phyloP scores from a whole-genome alignment of 1,140 invertebrate genomes.

The Drosophila mojavensis region DNA sequence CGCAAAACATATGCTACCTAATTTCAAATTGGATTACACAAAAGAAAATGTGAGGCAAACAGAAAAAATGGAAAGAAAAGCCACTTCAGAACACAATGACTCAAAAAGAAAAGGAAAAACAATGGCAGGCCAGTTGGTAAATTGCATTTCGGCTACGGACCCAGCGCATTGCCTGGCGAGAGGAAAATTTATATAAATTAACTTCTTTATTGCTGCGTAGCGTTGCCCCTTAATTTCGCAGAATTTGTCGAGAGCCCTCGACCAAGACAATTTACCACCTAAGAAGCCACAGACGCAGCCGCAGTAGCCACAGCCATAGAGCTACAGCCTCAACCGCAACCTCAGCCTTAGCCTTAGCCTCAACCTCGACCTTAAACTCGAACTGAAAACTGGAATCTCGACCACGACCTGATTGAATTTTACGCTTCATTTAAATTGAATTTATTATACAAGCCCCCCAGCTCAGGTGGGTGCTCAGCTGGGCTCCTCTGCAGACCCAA shows the following conservation, averaged over 20 bases:
- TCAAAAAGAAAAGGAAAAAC: constrained; percentile 44
- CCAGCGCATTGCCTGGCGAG: constrained; percentile 29
- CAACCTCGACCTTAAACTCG: constrained; percentile 27
- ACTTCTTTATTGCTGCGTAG: constrained; percentile 72
- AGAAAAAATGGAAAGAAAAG: constrained; percentile 45
- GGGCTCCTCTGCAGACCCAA: constrained; percentile 38
- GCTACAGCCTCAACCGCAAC: background rate
- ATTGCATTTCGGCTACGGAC: constrained; percentile 64
- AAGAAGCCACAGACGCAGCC: constrained; percentile 71
- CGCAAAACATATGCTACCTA: constrained; percentile 79
- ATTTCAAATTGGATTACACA: constrained; percentile 69
- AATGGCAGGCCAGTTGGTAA: constrained; percentile 61
- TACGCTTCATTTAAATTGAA: constrained; percentile 83
- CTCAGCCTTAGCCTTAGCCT: constrained; percentile 19
- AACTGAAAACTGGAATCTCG: constrained; percentile 26
- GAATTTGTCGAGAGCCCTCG: constrained; percentile 50
- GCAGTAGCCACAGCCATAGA: constrained; percentile 41
- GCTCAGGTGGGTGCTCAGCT: constrained; percentile 59
- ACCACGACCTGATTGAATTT: constrained; percentile 79
- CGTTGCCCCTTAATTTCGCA: constrained; percentile 72
- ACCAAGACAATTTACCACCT: constrained; percentile 75
- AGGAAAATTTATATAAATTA: constrained; percentile 80
- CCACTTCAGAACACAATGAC: constrained; percentile 50
- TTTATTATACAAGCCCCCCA: constrained; percentile 57
- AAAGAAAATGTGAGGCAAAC: constrained; percentile 37